Evolutionary conservation across 35 echinoderm and acorn worm species (phyloP), one percentile per base, ranked within the genome.

Genomic region (Lytechinus pictus): DNA sequence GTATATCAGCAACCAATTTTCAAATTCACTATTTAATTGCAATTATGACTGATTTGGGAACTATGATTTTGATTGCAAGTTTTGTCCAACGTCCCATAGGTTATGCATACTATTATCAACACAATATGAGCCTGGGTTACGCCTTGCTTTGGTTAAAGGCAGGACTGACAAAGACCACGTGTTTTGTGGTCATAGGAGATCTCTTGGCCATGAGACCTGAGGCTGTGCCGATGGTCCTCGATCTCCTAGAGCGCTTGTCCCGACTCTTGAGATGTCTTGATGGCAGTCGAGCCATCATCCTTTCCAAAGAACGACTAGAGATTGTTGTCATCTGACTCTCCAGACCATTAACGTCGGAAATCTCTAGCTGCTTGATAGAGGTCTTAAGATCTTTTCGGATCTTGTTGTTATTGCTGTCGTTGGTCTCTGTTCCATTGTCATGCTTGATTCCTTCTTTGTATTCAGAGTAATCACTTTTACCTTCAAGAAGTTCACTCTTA

Each of bases 141-240:
- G 92, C 52, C 28, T 93, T 93, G 52, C 54, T 54, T 57, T 93
- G 24, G 53, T 93, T 93, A 9, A 93, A 27, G 1, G 92, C 92
- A 27, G 92, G 92, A 93, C 92, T 93, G 9, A 93, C 92, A 57
- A 93, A 93, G 9, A 55, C 92, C 16, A 93, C 92, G 10, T 93
- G 52, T n/a, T 93, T 29, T 4, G 92, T 93, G 92, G n/a, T 93
- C 92, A 93, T 24, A 24, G 92, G 92, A 9, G 53, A 53, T 10
- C 53, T 9, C 55, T 93, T 93, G 8, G 12, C 57, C 54, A 27
- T 27, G 28, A 93, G 5, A n/a, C 53, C 92, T 57, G 92, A 54
- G 3, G 27, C 27, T 57, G n/a, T 4, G 28, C 52, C 92, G 24
- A 93, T 4, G 27, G 53, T 10, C 92, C 54, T 27, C 13, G n/a